Evolutionary conservation across 2,888 invertebrate species (phyloP).

Genomic region (Lasioglossum marginatum): DNA sequence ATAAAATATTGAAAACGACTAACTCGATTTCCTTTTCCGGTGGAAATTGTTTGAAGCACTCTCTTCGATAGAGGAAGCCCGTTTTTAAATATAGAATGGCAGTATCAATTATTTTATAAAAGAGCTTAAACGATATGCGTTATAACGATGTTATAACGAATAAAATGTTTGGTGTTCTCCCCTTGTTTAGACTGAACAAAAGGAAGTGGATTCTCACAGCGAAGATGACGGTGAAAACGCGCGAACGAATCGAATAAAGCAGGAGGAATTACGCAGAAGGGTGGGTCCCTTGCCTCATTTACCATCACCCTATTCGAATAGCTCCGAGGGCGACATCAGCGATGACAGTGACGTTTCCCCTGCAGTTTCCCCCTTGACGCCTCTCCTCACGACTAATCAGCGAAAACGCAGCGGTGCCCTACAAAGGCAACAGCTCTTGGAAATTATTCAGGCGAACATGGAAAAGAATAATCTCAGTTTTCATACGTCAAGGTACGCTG

Average conservation of each 20-base stretch:
- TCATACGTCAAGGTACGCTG: conserved; percentile 91
- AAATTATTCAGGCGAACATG: conserved; percentile 96
- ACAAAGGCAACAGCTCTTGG: conserved; percentile 92
- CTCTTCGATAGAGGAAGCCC: not conserved
- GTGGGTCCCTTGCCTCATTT: conserved; percentile 81
- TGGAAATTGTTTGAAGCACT: not conserved
- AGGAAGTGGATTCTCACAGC: conserved; percentile 85
- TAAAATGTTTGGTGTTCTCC: not conserved
- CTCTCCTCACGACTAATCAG: conserved; percentile 85
- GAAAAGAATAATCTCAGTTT: conserved; percentile 95
- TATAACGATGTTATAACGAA: not conserved
- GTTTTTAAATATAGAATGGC: not conserved
- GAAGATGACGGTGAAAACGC: conserved; percentile 83
- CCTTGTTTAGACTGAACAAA: conserved; percentile 65
- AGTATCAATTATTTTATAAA: not conserved
- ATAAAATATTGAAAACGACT: not conserved
- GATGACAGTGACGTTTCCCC: conserved; percentile 81
- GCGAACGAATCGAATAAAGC: conserved; percentile 78
- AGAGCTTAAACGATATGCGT: not conserved
- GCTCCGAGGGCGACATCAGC: conserved; percentile 82
- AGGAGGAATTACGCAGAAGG: conserved; percentile 81
- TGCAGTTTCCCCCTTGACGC: conserved; percentile 79
- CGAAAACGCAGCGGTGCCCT: conserved; percentile 90
- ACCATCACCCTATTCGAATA: conserved; percentile 81
- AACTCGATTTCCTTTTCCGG: not conserved